A percentile compares a stretch with the other conserved stretches of the same genome.
Evolutionary conservation across 2,113 vertebrate genomes (phyloP).

Genomic region (Trogon surrucura): DNA sequence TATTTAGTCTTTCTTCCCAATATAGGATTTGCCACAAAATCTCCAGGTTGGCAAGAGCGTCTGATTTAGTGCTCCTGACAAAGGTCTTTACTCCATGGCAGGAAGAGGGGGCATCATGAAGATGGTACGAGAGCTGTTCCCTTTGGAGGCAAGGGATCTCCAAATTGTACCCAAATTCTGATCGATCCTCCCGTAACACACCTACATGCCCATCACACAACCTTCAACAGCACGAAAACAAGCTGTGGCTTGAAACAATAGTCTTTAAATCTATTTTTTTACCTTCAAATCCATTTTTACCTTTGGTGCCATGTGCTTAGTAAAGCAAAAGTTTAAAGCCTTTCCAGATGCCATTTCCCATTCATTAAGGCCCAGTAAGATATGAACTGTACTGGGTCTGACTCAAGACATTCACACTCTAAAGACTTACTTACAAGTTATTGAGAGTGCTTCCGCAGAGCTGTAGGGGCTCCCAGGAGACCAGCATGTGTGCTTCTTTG

Average conservation of each 20-base stretch:
- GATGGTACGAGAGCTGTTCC: neutral
- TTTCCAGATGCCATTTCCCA: neutral
- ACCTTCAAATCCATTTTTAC: neutral
- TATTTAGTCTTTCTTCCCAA: neutral
- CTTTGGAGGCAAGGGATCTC: neutral
- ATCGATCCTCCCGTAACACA: neutral
- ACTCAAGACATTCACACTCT: neutral
- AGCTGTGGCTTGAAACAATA: neutral
- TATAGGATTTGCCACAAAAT: neutral
- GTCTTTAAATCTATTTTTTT: neutral
- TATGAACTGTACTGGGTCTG: neutral
- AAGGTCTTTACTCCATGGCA: neutral
- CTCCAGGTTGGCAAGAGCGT: neutral
- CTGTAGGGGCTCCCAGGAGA: neutral
- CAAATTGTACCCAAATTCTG: neutral
- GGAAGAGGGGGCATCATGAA: neutral
- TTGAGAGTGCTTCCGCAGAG: neutral
- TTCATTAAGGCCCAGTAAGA: neutral
- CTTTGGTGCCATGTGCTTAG: neutral
- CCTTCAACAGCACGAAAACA: neutral
- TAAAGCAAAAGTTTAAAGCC: neutral
- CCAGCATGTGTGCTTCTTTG: neutral
- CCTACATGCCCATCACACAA: neutral
- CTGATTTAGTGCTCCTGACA: neutral
- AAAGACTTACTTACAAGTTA: neutral